A percentile compares a stretch with the other conserved stretches of the same genome.
phyloP scores from a whole-genome alignment of 2,888 invertebrate genomes.

The Tenthredo amoena region DNA sequence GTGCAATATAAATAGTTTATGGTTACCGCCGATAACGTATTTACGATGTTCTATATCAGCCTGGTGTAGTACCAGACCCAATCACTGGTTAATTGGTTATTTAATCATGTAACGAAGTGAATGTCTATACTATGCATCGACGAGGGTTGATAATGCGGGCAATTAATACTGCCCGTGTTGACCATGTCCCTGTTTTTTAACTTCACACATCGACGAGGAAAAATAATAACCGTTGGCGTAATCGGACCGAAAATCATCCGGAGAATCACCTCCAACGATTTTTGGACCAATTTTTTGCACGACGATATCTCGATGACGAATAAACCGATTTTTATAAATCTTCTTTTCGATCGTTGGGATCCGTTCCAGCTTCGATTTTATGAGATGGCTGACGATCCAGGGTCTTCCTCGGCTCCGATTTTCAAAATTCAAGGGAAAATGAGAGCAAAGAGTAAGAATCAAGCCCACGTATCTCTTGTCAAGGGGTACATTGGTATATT shows the following conservation, averaged over 20 bases:
- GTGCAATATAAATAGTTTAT: conserved; percentile 69
- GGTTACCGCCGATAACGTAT: conserved; percentile 59
- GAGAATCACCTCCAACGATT: too few species aligned
- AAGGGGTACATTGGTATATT: not conserved
- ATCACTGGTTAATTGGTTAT: conserved; percentile 47
- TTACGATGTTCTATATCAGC: conserved; percentile 56
- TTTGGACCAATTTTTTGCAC: too few species aligned
- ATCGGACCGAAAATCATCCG: too few species aligned
- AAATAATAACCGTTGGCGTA: too few species aligned
- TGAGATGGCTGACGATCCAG: not conserved
- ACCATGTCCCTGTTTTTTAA: not conserved
- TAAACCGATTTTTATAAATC: too few species aligned
- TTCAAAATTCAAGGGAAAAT: not conserved
- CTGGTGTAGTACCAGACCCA: not conserved
- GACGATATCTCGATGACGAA: too few species aligned
- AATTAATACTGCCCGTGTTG: not conserved
- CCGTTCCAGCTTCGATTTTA: too few species aligned
- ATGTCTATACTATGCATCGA: not conserved
- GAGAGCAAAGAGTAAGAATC: too few species aligned
- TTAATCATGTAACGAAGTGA: conserved; percentile 47
- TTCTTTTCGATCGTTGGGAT: not conserved
- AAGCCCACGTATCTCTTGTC: not conserved
- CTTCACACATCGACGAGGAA: not conserved
- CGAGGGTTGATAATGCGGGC: conserved; percentile 1
- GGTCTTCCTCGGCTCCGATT: not conserved